Evolutionary conservation across 2,797 vertebrate genomes (phyloP).

Genomic region (Pampus argenteus): DNA sequence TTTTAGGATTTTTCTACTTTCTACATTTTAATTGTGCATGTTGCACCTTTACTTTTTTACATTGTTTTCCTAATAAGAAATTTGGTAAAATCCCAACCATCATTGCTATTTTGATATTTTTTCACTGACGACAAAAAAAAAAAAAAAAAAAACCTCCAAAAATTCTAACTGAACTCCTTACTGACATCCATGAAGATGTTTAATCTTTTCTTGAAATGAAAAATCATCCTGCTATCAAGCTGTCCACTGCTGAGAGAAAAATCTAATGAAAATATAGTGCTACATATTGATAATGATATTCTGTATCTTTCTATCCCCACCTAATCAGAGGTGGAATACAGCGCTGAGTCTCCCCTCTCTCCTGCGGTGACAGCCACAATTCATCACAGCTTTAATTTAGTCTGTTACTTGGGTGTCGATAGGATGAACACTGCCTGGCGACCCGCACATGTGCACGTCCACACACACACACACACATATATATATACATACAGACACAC

Average conservation of each 20-base stretch:
- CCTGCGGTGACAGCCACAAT: conserved; percentile 83
- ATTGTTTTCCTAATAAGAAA: conserved; percentile 40
- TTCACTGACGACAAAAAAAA: conserved; percentile 18
- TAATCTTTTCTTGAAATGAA: conserved; percentile 77
- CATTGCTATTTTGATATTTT: conserved; percentile 26
- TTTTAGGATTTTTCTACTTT: conserved; percentile 54
- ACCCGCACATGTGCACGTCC: conserved; percentile 50
- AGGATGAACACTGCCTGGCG: conserved; percentile 80
- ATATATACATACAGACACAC: conserved; percentile 14
- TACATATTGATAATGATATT: conserved; percentile 85
- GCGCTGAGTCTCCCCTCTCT: conserved; percentile 69
- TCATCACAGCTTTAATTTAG: conserved; percentile 88
- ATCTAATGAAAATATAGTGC: conserved; percentile 84
- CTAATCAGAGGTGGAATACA: conserved; percentile 81
- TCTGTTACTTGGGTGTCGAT: conserved; percentile 86
- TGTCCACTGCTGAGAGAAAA: conserved; percentile 73
- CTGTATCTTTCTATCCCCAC: conserved; percentile 79
- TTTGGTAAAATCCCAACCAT: conserved; percentile 12
- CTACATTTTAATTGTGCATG: conserved; percentile 67
- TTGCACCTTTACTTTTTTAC: conserved; percentile 56
- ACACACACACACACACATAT: not conserved
- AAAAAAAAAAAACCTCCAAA: conserved; percentile 14
- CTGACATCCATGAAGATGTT: conserved; percentile 72
- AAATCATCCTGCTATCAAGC: conserved; percentile 78
- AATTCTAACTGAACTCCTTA: conserved; percentile 49